These are phyloP conservation scores for Phyllostomus discolor DNA, from an alignment of 2,113 vertebrate genomes.

Conservation along the genomic window DNA sequence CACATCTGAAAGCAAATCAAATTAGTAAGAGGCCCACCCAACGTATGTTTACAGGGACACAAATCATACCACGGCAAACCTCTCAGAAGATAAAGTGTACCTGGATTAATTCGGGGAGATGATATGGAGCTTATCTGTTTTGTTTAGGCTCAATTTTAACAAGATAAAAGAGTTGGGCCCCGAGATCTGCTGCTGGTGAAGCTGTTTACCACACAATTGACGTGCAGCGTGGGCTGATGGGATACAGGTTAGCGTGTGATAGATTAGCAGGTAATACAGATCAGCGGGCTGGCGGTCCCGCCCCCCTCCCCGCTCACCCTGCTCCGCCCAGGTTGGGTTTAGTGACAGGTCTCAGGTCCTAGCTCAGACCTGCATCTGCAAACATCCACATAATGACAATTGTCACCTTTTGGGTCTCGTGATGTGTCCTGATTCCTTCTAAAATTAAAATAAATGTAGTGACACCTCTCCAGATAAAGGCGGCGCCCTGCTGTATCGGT, in stretches of 20 bases:
- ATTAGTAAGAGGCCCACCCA: conserved; percentile 76
- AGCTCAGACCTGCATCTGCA: not conserved
- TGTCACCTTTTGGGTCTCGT: not conserved
- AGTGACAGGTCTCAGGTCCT: not conserved
- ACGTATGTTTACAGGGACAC: conserved; percentile 64
- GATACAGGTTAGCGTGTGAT: conserved; percentile 14
- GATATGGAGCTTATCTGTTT: conserved; percentile 77
- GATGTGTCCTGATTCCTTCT: not conserved
- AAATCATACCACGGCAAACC: conserved; percentile 59
- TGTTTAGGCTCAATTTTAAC: conserved; percentile 82
- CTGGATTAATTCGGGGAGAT: conserved; percentile 78
- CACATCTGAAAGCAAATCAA: conserved; percentile 72
- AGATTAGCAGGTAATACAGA: not conserved
- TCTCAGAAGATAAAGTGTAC: conserved; percentile 74
- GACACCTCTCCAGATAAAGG: not conserved
- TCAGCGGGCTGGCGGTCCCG: not conserved
- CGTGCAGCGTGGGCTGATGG: not conserved
- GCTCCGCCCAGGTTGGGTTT: not conserved
- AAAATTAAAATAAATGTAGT: not conserved
- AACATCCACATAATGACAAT: not conserved
- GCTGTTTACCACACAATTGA: not conserved
- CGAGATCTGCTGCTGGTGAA: conserved; percentile 63
- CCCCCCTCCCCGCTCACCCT: not conserved
- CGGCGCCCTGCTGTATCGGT: not conserved
- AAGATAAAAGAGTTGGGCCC: conserved; percentile 75